Evolutionary conservation across 1,140 invertebrate species (phyloP), one percentile per base, ranked within the genome.

Genomic region (Hylyphantes graminicola): DNA sequence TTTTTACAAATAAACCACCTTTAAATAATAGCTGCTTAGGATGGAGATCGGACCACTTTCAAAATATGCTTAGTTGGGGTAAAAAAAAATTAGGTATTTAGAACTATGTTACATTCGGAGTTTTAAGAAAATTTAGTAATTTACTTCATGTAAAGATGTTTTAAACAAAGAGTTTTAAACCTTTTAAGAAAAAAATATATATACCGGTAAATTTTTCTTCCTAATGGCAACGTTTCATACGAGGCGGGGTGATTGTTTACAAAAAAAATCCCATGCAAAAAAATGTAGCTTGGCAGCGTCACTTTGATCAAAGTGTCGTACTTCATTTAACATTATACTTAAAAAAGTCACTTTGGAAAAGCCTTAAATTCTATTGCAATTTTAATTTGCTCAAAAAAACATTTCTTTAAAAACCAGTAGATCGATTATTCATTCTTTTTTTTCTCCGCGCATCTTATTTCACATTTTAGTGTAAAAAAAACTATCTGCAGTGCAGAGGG

Each of bases 231-330:
- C 76, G 54, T 55, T 53, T 53, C 21, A n/a, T 15, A 48, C 17
- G 76, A 78, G 76, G 76, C 76, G 76, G 59, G 76, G 76, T 78
- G 76, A 78, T 78, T 78, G 76, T 78, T 78, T 78, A 78, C 76
- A 78, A 78, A 78, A 78, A 78, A 78, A 78, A 78, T 53, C 50
- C 76, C 76, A 67, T 78, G 76, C 76, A 78, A 78, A 78, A 78
- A 78, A 70, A 35, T 78, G 76, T 61, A 78, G 76, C 76, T 78
- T 78, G 76, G 76, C 76, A 78, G 76, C 76, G 76, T 78, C 76
- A 64, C 61, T 63, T 78, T 67, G 61, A 50, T 21, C 63, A 54
- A 78, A 64, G 76, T 65, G 61, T 78, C 76, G 76, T 67, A 70
- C 50, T 17, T 15, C 13, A 50, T 51, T 21, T 19, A 54, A 53